Base-by-base conservation (phyloP, 1,140 invertebrate genomes). In the Drosophila elegans region DNA sequence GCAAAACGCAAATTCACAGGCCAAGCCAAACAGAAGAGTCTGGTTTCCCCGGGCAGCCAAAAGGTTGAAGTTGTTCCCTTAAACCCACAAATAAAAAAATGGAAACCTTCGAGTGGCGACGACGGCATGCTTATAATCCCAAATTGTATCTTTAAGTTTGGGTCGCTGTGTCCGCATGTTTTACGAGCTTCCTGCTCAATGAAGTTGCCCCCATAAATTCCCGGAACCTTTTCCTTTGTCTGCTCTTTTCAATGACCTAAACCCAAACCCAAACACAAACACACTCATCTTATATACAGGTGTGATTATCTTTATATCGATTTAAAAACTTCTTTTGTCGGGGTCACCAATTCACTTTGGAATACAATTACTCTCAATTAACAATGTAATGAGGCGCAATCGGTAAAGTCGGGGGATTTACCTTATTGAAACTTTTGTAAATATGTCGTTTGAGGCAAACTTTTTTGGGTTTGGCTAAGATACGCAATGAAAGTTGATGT, bases 141-240 rank as follows among this genome's bases (percentile, higher is more conserved):
- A 69, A 69, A 82, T 78, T 82, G 74, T 82, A 59, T 71, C 69
- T 71, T 71, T 51, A 60, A 68, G 66, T 76, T 63, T 21, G 49
- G 68, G 34, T 45, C 25, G 49, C 48, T 21, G 6, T n/a, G 6
- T 6, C 16, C 13, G 57, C 38, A 29, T 48, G 42, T 84, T 84
- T 84, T 83, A 83, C 66, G 80, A 84, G 80, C 76, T 83, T 83
- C 75, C 80, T 83, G 80, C 78, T 83, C 72, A 84, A 84, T 79
- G 80, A 71, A 78, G 72, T 68, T 76, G 80, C 66, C 69, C 27
- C 55, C 39, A 38, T 57, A 49, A 63, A 38, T 44, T 53, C 38
- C 7, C 13, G 12, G 10, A 5, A 61, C 61, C 32, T 38, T 69
- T 55, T 69, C 46, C 66, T 54, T 54, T 54, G 61, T 67, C 66